Conservation (phyloP, 1,140 invertebrate species). For the Myzus persicae region DNA sequence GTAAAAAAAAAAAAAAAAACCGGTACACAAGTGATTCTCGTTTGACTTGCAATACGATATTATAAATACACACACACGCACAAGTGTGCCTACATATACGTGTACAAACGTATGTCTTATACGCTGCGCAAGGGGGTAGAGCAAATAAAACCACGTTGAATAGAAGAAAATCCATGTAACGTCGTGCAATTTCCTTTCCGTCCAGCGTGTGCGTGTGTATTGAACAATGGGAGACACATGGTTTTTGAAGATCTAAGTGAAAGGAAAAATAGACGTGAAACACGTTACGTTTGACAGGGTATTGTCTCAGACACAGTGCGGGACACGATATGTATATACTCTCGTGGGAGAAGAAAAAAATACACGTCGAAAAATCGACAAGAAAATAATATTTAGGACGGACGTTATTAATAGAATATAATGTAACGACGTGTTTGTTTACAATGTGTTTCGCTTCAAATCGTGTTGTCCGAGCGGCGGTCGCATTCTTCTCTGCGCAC, state of each 20-base stretch:
- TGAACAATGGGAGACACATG: conserved; percentile 19
- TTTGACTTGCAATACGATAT: background rate
- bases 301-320: conserved; percentile 23
- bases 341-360: background rate
- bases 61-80: background rate
- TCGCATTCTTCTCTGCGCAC: background rate
- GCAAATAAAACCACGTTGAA: conserved; percentile 18
- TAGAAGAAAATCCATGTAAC: conserved; percentile 29
- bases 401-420: background rate
- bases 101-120: background rate
- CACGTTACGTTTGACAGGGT: conserved; percentile 15
- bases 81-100: background rate
- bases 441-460: background rate
- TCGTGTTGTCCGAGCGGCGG: background rate
- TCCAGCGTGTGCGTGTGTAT: background rate
- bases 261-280: conserved; percentile 37
- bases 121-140: no score
- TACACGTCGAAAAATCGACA: conserved; percentile 5
- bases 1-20: conserved; percentile 15
- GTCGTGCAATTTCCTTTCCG: conserved; percentile 33
- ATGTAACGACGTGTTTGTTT: background rate
- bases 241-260: conserved; percentile 33
- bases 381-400: conserved; percentile 10
- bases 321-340: conserved; percentile 28
- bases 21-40: background rate